Conservation (phyloP, 2,888 invertebrate species). For the Anthrax anthrax region DNA sequence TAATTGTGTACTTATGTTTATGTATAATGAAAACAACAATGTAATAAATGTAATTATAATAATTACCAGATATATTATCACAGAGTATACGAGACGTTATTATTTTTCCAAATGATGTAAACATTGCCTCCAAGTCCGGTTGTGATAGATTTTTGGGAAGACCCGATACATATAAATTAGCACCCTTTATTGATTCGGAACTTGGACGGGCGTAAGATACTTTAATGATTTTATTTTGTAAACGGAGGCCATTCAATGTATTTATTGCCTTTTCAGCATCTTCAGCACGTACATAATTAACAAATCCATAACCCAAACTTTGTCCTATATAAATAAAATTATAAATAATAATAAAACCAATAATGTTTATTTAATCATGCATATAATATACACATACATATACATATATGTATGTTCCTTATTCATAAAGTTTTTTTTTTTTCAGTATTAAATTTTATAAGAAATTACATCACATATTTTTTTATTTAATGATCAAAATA, state of each 20-base stretch:
- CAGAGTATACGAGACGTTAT: slow-evolving; percentile 94
- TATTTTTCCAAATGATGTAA: slow-evolving; percentile 88
- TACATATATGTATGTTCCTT: no score
- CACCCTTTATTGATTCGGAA: slow-evolving; percentile 96
- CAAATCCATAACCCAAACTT: slow-evolving; percentile 98
- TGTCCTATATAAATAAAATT: slow-evolving; percentile 48
- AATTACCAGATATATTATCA: slow-evolving; percentile 54
- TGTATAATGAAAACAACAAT: no score
- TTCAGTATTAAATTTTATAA: no score
- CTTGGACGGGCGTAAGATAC: slow-evolving; percentile 95
- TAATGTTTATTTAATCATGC: no score
- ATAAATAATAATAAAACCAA: background rate
- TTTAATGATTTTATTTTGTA: slow-evolving; percentile 99
- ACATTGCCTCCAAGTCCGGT: slow-evolving; percentile 84
- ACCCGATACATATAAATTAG: slow-evolving; percentile 94
- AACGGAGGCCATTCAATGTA: slow-evolving; percentile 91
- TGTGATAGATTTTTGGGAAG: slow-evolving; percentile 95
- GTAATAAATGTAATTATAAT: no score
- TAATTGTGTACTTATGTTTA: no score
- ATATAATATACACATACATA: no score
- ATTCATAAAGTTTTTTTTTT: no score
- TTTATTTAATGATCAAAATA: no score
- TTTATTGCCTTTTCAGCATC: slow-evolving; percentile 98
- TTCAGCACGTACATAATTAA: slow-evolving; percentile 95
- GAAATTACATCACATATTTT: no score